These are phyloP conservation scores for Lycocerus yunnanus DNA, from an alignment of 2,888 invertebrate genomes.

Conservation along the genomic window DNA sequence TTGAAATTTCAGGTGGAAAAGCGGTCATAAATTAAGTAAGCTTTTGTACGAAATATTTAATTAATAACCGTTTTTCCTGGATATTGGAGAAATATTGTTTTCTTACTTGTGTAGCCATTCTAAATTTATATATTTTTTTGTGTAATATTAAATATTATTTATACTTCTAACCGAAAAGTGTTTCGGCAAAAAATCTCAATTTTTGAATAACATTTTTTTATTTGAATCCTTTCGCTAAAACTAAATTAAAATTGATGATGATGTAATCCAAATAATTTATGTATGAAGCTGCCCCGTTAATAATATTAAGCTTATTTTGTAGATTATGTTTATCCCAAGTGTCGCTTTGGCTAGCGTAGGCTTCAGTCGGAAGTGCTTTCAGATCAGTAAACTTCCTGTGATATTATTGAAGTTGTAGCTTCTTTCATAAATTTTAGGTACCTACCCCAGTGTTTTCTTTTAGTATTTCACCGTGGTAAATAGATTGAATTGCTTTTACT, in stretches of 20 bases:
- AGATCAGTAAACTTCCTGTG: conserved; percentile 26
- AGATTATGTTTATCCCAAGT: conserved; percentile 9
- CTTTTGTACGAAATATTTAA: background rate
- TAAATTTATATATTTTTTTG: background rate
- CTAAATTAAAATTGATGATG: background rate
- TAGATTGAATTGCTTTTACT: background rate
- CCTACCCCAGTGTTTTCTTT: background rate
- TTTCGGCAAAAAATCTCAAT: background rate
- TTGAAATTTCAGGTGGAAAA: background rate
- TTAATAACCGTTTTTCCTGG: background rate
- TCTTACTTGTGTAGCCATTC: background rate
- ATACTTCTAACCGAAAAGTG: background rate
- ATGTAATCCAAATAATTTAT: background rate
- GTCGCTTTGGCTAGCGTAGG: conserved; percentile 14
- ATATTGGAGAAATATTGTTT: background rate
- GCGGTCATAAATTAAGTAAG: background rate
- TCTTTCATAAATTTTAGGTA: background rate
- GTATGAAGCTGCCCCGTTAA: background rate
- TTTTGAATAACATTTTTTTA: background rate
- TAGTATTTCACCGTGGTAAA: background rate
- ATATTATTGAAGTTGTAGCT: conserved; percentile 12
- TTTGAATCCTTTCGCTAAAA: background rate
- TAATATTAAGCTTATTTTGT: conserved; percentile 4
- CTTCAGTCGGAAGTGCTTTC: conserved; percentile 16
- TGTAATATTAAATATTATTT: too few species aligned